Conservation (phyloP, 2,113 vertebrate species). For the Tichodroma muraria region DNA sequence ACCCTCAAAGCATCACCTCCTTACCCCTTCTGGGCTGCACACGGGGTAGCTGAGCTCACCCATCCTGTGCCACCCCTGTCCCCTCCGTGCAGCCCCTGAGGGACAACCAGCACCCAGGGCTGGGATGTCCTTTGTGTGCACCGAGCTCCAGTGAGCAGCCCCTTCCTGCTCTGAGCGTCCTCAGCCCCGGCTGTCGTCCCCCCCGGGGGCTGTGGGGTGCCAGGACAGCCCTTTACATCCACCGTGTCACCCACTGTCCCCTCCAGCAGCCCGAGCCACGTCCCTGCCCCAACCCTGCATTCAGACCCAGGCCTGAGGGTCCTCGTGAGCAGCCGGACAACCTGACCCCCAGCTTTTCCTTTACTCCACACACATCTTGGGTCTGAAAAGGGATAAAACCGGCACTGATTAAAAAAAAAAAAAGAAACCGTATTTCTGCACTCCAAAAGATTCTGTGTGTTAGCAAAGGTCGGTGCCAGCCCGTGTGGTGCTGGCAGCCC, state of each 20-base stretch:
- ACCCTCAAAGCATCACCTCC: not conserved
- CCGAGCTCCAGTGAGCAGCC: not conserved
- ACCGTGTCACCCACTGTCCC: not conserved
- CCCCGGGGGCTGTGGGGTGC: not conserved
- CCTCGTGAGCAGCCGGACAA: not conserved
- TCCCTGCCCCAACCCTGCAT: not conserved
- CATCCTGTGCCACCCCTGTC: not conserved
- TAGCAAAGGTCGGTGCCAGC: not conserved
- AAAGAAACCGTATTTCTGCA: not conserved
- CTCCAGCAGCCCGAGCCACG: not conserved
- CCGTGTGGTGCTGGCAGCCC: conserved; percentile 58
- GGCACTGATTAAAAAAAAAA: not conserved
- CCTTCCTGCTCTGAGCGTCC: not conserved
- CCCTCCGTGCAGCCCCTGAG: not conserved
- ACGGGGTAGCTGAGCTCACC: not conserved
- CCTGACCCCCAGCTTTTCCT: not conserved
- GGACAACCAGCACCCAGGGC: not conserved
- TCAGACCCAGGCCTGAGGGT: not conserved
- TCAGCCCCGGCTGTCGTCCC: not conserved
- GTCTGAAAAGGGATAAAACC: conserved; percentile 53
- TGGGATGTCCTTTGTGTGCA: fast-evolving
- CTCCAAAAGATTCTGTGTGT: not conserved
- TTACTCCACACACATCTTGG: conserved; percentile 47
- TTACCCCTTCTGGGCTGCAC: not conserved
- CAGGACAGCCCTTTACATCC: not conserved